Percentiles rank a stretch among this genome's conserved stretches.
These are phyloP conservation scores for Steinernema hermaphroditum DNA, from an alignment of 2,888 invertebrate species.

Conservation along the genomic window DNA sequence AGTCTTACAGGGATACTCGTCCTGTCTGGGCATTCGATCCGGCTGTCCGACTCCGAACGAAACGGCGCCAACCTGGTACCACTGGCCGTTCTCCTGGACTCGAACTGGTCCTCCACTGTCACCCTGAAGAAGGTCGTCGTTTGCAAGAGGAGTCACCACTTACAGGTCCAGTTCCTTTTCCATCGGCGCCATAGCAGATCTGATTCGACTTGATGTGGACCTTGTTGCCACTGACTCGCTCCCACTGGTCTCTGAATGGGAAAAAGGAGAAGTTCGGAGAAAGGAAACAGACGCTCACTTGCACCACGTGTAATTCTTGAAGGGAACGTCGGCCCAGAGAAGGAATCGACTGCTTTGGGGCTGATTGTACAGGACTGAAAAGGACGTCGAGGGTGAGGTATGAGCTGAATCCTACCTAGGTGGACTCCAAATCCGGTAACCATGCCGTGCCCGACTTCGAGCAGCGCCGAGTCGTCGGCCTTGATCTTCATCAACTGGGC, in stretches of 20 bases:
- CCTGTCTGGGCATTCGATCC: not conserved
- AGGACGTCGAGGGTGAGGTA: too few species aligned
- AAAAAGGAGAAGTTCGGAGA: too few species aligned
- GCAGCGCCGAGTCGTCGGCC: not conserved
- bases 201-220: not conserved
- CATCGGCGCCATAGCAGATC: not conserved
- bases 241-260: not conserved
- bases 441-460: not conserved
- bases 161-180: not conserved
- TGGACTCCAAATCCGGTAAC: not conserved
- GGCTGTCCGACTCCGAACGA: not conserved
- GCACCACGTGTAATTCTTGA: not conserved
- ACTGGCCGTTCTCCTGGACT: not conserved
- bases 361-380: not conserved
- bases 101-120: constrained; percentile 5
- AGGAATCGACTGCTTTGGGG: not conserved
- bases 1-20: not conserved
- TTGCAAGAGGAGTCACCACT: not conserved
- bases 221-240: not conserved
- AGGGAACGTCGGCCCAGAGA: not conserved
- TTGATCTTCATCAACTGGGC: not conserved
- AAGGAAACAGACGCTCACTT: not conserved
- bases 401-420: too few species aligned
- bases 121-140: not conserved
- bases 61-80: not conserved